Base-by-base conservation (phyloP, 1,140 invertebrate species). In the Copidosoma floridanum region DNA sequence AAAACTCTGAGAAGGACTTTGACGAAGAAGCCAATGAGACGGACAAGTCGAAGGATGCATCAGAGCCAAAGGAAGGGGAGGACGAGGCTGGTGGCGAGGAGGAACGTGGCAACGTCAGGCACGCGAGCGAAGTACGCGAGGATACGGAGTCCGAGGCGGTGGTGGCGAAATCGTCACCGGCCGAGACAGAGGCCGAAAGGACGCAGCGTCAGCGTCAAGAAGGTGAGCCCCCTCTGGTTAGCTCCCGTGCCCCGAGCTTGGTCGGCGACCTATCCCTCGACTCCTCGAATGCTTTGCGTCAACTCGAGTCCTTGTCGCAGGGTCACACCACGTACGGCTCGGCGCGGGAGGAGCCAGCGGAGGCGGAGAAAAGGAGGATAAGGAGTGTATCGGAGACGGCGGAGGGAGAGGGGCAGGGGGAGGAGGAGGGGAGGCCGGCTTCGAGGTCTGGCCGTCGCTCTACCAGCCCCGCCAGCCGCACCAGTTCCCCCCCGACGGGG, bases 281-380 rank as follows among this genome's bases (percentile, higher is more conserved):
- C 76, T 83, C 83, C 66, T 84, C 85, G 71, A 91, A 90, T 78
- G 86, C 90, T 65, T 81, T 92, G 64, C 84, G 89, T 71, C 86
- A 90, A 74, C 79, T 93, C 68, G 90, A 92, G 80, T 89, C 86
- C 76, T 83, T 93, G 71, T 92, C 90, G 41, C 88, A 90, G 76
- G 89, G 89, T 61, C 85, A 87, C 72, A 74, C 55, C 53, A 53
- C 26, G 72, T 73, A 68, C 71, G 60, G 57, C 57, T 60, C 57
- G 58, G 38, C 32, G 67, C 57, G 53, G 61, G 65, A 66, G 51
- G 48, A 43, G 24, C 32, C 37, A 37, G 11, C 29, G 54, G 48
- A 44, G 46, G n/a, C 21, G 50, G n/a, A n/a, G n/a, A n/a, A n/a
- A n/a, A n/a, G n/a, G n/a, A n/a, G n/a, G 35, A 57, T 55, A 23